phyloP scores from a whole-genome alignment of 2,113 vertebrate species.

The Syrmaticus mikado region DNA sequence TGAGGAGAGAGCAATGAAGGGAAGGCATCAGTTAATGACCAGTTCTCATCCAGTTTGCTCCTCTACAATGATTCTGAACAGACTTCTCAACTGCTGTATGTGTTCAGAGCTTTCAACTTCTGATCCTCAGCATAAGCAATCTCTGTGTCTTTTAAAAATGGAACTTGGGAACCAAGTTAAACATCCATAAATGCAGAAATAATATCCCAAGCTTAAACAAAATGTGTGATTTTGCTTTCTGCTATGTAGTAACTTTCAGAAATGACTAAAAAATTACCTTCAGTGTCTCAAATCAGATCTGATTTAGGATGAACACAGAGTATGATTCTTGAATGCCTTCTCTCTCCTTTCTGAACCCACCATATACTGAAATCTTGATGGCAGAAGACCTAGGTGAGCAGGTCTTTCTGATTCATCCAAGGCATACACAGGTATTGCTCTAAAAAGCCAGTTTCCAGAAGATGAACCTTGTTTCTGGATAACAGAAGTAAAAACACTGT shows the following conservation, averaged over 20 bases:
- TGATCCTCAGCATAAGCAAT: background rate
- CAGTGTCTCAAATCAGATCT: background rate
- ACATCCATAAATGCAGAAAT: background rate
- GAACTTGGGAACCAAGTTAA: background rate
- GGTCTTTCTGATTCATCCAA: background rate
- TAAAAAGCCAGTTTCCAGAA: background rate
- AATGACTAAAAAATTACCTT: background rate
- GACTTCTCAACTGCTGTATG: background rate
- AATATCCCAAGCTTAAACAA: background rate
- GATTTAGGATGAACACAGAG: background rate
- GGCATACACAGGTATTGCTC: accelerated
- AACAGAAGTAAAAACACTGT: background rate
- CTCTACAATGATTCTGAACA: background rate
- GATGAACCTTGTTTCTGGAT: background rate
- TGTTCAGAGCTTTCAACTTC: background rate
- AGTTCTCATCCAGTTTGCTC: background rate
- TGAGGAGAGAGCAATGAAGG: background rate
- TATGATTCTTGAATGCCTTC: background rate
- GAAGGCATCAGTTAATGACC: background rate
- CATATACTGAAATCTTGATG: background rate
- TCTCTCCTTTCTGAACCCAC: background rate
- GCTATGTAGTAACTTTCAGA: background rate
- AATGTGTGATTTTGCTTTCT: background rate
- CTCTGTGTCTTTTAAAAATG: background rate
- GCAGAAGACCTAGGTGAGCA: accelerated